Evolutionary conservation across 2,113 vertebrate genomes (phyloP).

Genomic region (Mola mola): DNA sequence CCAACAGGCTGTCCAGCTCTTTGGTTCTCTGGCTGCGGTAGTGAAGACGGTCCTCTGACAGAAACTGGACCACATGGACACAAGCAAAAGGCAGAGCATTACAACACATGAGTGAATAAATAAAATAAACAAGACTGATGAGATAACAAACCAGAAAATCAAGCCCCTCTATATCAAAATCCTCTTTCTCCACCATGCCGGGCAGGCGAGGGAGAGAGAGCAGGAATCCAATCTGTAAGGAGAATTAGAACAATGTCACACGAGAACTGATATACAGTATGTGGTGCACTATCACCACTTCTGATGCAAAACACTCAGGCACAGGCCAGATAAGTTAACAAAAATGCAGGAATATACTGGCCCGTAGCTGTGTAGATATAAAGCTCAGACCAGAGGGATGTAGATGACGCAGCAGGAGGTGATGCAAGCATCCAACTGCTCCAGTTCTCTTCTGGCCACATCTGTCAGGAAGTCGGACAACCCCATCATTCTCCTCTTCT

Average conservation of each 20-base stretch:
- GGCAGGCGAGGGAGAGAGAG: constrained; percentile 90
- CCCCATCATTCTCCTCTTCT: constrained; percentile 91
- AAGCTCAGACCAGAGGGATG: constrained; percentile 87
- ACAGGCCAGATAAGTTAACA: not conserved
- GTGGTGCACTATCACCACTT: not conserved
- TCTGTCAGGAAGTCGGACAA: constrained; percentile 93
- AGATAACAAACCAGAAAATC: constrained; percentile 88
- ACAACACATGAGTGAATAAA: not conserved
- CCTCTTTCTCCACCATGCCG: constrained; percentile 88
- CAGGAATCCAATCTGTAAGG: constrained; percentile 90
- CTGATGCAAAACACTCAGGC: not conserved
- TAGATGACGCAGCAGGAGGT: constrained; percentile 93
- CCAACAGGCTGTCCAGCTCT: constrained; percentile 90
- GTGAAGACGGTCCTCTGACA: constrained; percentile 92
- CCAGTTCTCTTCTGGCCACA: constrained; percentile 90
- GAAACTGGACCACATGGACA: constrained; percentile 80
- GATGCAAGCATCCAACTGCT: constrained; percentile 86
- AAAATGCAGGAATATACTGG: not conserved
- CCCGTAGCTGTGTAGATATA: not conserved
- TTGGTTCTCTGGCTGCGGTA: constrained; percentile 92
- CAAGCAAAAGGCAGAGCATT: not conserved
- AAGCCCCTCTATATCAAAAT: constrained; percentile 92
- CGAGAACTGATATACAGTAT: not conserved
- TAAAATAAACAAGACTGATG: constrained; percentile 2
- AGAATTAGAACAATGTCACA: constrained; percentile 4